A percentile compares a stretch with the other conserved stretches of the same genome.
These are phyloP conservation scores for Corapipo altera DNA, from an alignment of 2,113 vertebrate genomes.

Conservation along the genomic window DNA sequence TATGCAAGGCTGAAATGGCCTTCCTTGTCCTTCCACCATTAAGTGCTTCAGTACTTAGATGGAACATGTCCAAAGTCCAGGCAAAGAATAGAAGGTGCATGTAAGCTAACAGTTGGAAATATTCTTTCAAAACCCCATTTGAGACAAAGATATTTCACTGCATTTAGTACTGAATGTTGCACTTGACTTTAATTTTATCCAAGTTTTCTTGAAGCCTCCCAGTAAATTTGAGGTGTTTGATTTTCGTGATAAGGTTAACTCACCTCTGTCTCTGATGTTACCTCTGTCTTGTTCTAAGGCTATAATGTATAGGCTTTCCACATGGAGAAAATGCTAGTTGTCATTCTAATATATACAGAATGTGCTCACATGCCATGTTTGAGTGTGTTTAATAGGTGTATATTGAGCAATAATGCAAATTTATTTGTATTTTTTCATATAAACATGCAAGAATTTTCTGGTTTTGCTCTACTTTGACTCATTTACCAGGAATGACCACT, in stretches of 20 bases:
- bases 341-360: not conserved
- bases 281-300: not conserved
- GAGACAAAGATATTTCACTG: not conserved
- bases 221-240: not conserved
- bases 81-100: not conserved
- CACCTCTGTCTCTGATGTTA: not conserved
- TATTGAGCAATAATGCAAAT: not conserved
- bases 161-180: not conserved
- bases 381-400: not conserved
- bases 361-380: not conserved
- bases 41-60: not conserved
- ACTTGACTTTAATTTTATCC: not conserved
- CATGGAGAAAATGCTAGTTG: not conserved
- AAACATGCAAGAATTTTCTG: not conserved
- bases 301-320: not conserved
- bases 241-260: not conserved
- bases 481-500: not conserved
- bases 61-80: not conserved
- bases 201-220: not conserved
- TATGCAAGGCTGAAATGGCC: not conserved
- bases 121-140: not conserved
- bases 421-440: not conserved
- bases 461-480: not conserved
- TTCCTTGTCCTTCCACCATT: not conserved
- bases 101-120: not conserved